phyloP scores from a whole-genome alignment of 2,113 vertebrate species.

The Plecotus auritus region DNA sequence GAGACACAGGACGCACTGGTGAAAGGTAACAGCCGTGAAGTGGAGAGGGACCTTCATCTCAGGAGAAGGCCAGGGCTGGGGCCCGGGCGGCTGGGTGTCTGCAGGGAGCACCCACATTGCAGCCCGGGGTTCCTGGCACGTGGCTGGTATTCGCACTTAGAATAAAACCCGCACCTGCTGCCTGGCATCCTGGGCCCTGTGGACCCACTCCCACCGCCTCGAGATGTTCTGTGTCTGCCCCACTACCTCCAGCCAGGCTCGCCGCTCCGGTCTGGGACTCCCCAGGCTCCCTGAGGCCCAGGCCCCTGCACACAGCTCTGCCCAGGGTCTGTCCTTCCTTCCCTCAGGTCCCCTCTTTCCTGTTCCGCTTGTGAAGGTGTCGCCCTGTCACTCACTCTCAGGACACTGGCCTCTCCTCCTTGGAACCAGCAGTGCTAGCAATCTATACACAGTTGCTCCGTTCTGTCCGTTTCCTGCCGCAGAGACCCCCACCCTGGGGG shows the following conservation, averaged over 20 bases:
- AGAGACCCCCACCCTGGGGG: background rate
- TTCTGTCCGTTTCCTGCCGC: background rate
- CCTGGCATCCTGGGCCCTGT: fast-evolving
- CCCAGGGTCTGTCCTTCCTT: no score
- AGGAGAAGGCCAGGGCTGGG: background rate
- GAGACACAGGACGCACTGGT: fast-evolving
- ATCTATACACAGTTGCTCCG: background rate
- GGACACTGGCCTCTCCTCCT: background rate
- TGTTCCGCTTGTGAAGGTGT: background rate
- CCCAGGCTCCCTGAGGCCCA: background rate
- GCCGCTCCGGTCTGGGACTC: background rate
- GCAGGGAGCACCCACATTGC: background rate
- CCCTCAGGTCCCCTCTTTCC: background rate
- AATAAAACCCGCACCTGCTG: background rate
- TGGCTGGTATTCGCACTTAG: background rate
- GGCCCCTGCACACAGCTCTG: background rate
- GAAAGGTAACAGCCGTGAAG: fast-evolving
- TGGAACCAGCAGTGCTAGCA: background rate
- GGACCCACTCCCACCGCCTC: background rate
- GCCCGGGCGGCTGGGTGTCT: background rate
- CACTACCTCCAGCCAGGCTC: background rate
- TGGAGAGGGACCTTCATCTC: background rate
- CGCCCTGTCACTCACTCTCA: background rate
- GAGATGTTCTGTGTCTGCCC: background rate
- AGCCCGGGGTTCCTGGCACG: fast-evolving